Evolutionary conservation across 2,113 vertebrate species (phyloP).

Genomic region (Equus przewalskii): DNA sequence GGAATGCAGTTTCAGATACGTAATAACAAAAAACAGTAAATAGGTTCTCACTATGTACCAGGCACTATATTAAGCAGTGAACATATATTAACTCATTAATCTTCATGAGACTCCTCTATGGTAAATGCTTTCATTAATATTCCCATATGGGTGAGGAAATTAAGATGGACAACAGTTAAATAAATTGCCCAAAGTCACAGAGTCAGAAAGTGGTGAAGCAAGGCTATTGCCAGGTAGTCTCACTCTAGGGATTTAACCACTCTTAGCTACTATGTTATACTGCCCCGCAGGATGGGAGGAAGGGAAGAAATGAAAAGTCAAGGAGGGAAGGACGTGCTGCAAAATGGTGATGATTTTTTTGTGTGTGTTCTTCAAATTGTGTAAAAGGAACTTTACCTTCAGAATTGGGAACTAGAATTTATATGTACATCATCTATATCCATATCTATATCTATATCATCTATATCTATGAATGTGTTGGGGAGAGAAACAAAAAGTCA

Average conservation of each 20-base stretch:
- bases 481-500: not conserved
- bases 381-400: conserved; percentile 20
- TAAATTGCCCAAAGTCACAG: not conserved
- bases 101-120: not conserved
- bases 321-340: not conserved
- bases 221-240: not conserved
- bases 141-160: not conserved
- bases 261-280: not conserved
- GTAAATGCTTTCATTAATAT: not conserved
- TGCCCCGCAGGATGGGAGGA: not conserved
- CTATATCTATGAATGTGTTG: not conserved
- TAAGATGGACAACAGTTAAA: not conserved
- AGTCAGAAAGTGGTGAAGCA: not conserved
- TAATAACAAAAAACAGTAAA: not conserved
- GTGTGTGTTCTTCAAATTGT: not conserved
- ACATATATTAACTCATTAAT: not conserved
- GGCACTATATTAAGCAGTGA: not conserved
- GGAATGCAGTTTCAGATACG: conserved; percentile 2
- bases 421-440: not conserved
- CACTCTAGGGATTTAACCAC: not conserved
- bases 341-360: not conserved
- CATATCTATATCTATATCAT: not conserved
- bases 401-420: not conserved
- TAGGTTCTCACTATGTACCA: not conserved
- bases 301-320: not conserved